Evolutionary conservation across 92 coral and sea anemone species (phyloP), one percentile per base, ranked within the genome.

Genomic region (Metridium senile): DNA sequence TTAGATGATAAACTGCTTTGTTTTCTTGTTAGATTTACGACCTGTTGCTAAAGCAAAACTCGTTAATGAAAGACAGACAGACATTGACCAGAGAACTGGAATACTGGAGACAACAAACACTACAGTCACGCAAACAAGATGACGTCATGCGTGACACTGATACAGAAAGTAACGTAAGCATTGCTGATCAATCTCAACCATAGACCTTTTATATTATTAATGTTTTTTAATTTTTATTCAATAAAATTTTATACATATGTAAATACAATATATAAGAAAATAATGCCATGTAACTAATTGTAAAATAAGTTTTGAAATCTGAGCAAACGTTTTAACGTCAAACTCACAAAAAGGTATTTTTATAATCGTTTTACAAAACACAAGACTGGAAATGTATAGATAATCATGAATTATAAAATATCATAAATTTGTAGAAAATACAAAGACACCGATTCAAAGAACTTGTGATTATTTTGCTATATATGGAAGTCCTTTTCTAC

Each of bases 21-120:
- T 39, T 39, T 39, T 13, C 9, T 71, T 47, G 27, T 17, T 63
- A 94, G 98, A 85, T 94, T 62, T 92, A 90, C 61, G 89, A 92
- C 64, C 84, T 94, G 57, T 82, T 94, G 25, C 82, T 85, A 54
- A 86, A 93, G 51, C 92, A 93, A 71, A 91, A 86, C 67, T 70
- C 80, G 26, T 63, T 94, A 66, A 82, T 94, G 94, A 85, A 85
- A 57, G 98, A 94, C 76, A 78, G 98, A 29, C 96, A 94, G 67
- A 74, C 75, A 69, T 33, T 94, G 63, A 83, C 95, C 45, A 87
- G 82, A 28, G 95, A 94, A 53, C 78, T 94, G 1, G 98, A 94
- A 66, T 92, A 74, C 77, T 71, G 90, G 74, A 83, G 94, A 31
- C 87, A 84, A 63, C 93, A 89, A 69, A 56, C 78, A 71, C 69